Percentiles rank a stretch among this genome's conserved stretches.
Evolutionary conservation across 2,797 vertebrate genomes (phyloP).

Genomic region (Semaprochilodus insignis): DNA sequence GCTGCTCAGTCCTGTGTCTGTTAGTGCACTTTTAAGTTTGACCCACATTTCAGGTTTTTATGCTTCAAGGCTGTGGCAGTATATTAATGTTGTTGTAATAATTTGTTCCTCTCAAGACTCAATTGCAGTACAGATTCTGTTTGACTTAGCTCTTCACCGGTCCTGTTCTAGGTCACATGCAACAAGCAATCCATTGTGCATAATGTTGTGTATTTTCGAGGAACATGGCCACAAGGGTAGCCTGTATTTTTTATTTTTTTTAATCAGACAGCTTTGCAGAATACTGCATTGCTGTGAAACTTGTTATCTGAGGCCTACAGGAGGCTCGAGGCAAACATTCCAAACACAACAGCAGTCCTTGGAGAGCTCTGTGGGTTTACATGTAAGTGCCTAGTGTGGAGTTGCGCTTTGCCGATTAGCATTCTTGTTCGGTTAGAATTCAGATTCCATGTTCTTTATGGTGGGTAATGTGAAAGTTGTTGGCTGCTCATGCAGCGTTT

Average conservation of each 20-base stretch:
- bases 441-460: not conserved
- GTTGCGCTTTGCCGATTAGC: not conserved
- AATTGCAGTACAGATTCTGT: not conserved
- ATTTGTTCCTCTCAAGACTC: not conserved
- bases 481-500: conserved; percentile 3
- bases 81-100: not conserved
- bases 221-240: conserved; percentile 1
- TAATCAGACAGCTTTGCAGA: conserved; percentile 25
- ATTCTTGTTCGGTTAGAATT: not conserved
- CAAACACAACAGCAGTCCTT: conserved; percentile 10
- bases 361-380: conserved; percentile 6
- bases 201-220: conserved; percentile 22
- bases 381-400: not conserved
- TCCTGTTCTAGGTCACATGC: conserved; percentile 25
- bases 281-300: conserved; percentile 25
- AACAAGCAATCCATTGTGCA: conserved; percentile 26
- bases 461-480: not conserved
- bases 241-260: conserved; percentile 27
- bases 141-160: not conserved
- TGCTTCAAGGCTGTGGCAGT: not conserved
- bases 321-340: conserved; percentile 28
- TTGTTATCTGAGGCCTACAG: conserved; percentile 22
- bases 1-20: not conserved
- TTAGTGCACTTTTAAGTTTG: conserved; percentile 21
- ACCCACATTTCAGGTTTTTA: conserved; percentile 25